A percentile compares a stretch with the other conserved stretches of the same genome.
phyloP scores from a whole-genome alignment of 1,140 invertebrate species.

The Sweltsa coloradensis region DNA sequence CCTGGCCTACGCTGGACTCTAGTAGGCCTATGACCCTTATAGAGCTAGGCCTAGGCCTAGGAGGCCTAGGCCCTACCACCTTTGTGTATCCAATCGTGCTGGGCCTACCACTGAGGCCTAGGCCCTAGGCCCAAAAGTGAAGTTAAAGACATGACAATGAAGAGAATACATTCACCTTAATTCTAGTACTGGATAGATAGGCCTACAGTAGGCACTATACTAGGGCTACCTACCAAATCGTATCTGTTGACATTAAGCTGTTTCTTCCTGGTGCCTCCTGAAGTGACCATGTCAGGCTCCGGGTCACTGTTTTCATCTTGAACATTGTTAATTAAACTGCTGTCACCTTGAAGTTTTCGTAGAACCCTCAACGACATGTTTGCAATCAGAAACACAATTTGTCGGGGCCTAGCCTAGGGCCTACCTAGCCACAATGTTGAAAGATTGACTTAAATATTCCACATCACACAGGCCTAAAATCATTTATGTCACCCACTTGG shows the following conservation, averaged over 20 bases:
- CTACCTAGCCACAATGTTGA: too few relatives aligned
- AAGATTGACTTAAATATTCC: too few relatives aligned
- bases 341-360: constrained; percentile 44
- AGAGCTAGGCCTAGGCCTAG: too few relatives aligned
- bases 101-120: neutral
- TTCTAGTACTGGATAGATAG: neutral
- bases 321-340: constrained; percentile 31
- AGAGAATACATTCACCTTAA: neutral
- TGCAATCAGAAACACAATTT: too few relatives aligned
- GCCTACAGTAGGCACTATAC: too few relatives aligned
- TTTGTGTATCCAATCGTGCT: neutral
- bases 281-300: constrained; percentile 32
- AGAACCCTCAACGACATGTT: constrained; percentile 48
- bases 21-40: too few relatives aligned
- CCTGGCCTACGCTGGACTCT: too few relatives aligned
- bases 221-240: constrained; percentile 48
- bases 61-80: neutral
- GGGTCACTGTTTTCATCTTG: constrained; percentile 34
- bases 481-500: too few relatives aligned
- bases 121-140: neutral
- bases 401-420: too few relatives aligned
- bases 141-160: neutral
- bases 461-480: too few relatives aligned
- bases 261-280: constrained; percentile 33
- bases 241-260: constrained; percentile 44